Percentiles rank a stretch among this genome's conserved stretches.
Evolutionary conservation across 2,797 vertebrate genomes (phyloP).

Genomic region (Discoglossus pictus): DNA sequence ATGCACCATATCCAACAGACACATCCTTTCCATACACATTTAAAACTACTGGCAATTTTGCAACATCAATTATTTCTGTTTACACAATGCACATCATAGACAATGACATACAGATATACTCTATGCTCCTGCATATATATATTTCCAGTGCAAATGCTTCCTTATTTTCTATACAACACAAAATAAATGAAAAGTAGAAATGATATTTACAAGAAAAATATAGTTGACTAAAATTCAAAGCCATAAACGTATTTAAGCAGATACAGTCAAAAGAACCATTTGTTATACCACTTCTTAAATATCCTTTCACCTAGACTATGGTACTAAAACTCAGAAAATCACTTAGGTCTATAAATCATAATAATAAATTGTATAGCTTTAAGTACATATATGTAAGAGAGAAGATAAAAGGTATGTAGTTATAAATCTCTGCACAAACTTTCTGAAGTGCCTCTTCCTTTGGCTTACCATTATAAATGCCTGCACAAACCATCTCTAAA

Average conservation of each 20-base stretch:
- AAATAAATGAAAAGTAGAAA: slow-evolving; percentile 1
- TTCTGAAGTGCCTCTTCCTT: slow-evolving; percentile 13
- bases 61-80: too few species aligned
- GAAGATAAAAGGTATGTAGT: slow-evolving; percentile 5
- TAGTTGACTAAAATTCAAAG: slow-evolving; percentile 14
- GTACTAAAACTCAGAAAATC: slow-evolving; percentile 10
- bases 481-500: slow-evolving; percentile 24
- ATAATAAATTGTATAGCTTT: slow-evolving; percentile 17
- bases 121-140: too few species aligned
- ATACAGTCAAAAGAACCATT: slow-evolving; percentile 21
- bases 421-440: slow-evolving; percentile 16
- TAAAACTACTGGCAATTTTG: too few species aligned
- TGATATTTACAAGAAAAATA: slow-evolving; percentile 13
- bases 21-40: too few species aligned
- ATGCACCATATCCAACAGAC: too few species aligned
- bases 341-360: slow-evolving; percentile 29
- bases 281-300: slow-evolving; percentile 7
- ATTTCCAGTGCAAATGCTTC: too few species aligned
- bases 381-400: slow-evolving; percentile 18
- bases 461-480: slow-evolving; percentile 19
- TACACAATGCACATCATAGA: too few species aligned
- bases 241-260: slow-evolving; percentile 17
- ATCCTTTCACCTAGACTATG: slow-evolving; percentile 36
- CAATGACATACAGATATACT: too few species aligned
- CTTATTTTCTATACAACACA: too few species aligned